These are phyloP conservation scores for Naja naja DNA, from an alignment of 2,113 vertebrate species.

Conservation along the genomic window DNA sequence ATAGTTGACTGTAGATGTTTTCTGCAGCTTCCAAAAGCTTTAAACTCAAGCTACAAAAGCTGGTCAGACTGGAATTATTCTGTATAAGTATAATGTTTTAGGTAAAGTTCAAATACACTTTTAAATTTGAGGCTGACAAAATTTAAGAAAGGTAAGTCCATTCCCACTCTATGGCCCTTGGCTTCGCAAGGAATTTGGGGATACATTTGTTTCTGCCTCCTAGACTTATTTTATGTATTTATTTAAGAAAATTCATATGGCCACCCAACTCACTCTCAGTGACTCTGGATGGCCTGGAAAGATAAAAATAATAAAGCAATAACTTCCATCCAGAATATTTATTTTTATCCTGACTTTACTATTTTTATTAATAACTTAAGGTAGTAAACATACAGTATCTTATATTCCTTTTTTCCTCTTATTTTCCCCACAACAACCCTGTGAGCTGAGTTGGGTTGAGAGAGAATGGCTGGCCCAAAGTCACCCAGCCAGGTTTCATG, in stretches of 20 bases:
- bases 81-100: neutral
- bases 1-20: neutral
- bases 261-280: neutral
- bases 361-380: neutral
- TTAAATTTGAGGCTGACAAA: neutral
- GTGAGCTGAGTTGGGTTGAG: neutral
- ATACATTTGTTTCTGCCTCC: neutral
- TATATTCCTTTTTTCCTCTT: neutral
- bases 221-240: neutral
- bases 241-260: neutral
- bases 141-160: neutral
- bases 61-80: neutral
- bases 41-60: neutral
- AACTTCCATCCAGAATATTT: neutral
- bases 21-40: neutral
- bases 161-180: neutral
- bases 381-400: neutral
- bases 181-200: neutral
- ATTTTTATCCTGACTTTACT: neutral
- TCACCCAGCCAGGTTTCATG: neutral
- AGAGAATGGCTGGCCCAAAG: neutral
- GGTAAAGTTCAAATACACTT: neutral
- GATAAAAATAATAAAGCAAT: neutral
- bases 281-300: neutral
- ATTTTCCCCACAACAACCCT: neutral